Conservation (phyloP, 2,113 vertebrate species). For the Diadophis punctatus region DNA sequence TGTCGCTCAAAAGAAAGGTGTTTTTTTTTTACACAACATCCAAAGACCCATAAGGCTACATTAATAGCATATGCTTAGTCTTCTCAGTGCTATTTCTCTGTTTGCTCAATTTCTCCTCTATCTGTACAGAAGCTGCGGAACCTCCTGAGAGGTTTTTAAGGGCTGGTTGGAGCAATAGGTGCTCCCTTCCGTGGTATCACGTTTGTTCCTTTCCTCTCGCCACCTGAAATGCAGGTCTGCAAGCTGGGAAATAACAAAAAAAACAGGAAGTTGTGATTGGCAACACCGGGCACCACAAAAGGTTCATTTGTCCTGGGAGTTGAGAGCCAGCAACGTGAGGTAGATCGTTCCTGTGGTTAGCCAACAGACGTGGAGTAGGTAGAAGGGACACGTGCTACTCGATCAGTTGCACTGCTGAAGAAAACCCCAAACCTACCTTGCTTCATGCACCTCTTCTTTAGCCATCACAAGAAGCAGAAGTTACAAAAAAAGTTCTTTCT, state of each 20-base stretch:
- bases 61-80: neutral
- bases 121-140: neutral
- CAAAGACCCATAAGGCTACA: neutral
- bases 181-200: neutral
- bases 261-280: neutral
- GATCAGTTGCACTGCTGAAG: neutral
- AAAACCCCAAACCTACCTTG: neutral
- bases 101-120: neutral
- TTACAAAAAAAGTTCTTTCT: neutral
- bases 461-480: neutral
- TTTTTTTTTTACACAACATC: neutral
- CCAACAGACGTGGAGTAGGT: neutral
- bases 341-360: neutral
- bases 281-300: neutral
- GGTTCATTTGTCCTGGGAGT: slow-evolving; percentile 9
- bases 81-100: neutral
- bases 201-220: neutral
- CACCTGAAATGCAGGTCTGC: slow-evolving; percentile 18
- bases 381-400: slow-evolving; percentile 13
- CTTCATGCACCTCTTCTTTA: neutral
- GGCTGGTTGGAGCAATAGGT: neutral
- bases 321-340: neutral
- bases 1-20: neutral
- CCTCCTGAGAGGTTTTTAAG: neutral
- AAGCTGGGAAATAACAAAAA: neutral